Evolutionary conservation across 2,113 vertebrate species (phyloP).

Genomic region (Empidonax alnorum): DNA sequence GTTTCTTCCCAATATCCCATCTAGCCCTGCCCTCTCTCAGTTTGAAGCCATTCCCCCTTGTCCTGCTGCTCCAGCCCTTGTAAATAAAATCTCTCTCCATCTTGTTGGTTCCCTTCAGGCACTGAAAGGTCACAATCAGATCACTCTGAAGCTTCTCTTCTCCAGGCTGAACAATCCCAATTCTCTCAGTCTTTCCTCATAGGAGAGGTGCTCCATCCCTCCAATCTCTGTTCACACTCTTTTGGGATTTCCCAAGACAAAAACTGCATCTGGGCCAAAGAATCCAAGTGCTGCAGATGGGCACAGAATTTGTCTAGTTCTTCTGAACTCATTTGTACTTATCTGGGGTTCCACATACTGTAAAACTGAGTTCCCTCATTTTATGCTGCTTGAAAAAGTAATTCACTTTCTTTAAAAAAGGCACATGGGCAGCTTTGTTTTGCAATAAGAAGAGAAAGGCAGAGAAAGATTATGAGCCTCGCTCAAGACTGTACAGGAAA

Average conservation of each 20-base stretch:
- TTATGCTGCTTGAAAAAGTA: neutral
- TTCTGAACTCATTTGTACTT: neutral
- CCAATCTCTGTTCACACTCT: fast-evolving
- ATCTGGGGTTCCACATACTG: neutral
- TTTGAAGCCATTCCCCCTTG: neutral
- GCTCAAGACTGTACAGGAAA: neutral
- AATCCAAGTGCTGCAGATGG: fast-evolving
- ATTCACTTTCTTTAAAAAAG: neutral
- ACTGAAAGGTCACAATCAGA: neutral
- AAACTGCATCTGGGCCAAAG: neutral
- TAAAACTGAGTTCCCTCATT: neutral
- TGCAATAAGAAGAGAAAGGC: neutral
- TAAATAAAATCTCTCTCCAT: neutral
- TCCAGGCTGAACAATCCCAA: neutral
- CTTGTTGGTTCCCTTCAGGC: neutral
- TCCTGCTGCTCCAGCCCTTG: neutral
- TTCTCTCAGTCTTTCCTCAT: neutral
- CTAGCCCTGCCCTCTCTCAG: neutral
- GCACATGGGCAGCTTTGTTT: neutral
- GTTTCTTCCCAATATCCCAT: neutral
- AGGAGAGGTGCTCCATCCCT: neutral
- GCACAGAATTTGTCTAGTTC: neutral
- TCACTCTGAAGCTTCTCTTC: neutral
- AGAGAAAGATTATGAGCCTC: neutral
- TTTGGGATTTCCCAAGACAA: neutral